These are phyloP conservation scores for Thelaira solivaga DNA, from an alignment of 2,888 invertebrate genomes.

Conservation along the genomic window DNA sequence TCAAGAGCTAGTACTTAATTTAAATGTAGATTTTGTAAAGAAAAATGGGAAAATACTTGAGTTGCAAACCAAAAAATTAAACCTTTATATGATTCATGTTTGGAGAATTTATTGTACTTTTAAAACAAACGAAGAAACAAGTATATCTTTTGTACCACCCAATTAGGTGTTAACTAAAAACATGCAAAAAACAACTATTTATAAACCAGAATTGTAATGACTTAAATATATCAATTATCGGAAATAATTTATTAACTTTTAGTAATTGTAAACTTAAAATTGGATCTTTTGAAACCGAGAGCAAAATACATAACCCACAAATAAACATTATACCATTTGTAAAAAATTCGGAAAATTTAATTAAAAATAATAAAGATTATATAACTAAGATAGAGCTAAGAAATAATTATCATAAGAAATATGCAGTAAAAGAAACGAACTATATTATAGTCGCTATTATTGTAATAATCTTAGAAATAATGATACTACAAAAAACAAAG, in stretches of 20 bases:
- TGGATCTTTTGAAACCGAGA: slow-evolving; percentile 21
- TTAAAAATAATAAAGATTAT: slow-evolving; percentile 14
- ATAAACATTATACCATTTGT: slow-evolving; percentile 14
- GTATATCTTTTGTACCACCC: slow-evolving; percentile 9
- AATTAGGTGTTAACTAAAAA: slow-evolving; percentile 5
- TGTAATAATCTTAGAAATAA: background rate
- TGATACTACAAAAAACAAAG: background rate
- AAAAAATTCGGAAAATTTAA: slow-evolving; percentile 20
- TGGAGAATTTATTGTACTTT: slow-evolving; percentile 19
- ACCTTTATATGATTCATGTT: background rate
- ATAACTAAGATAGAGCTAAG: background rate
- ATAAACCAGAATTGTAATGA: slow-evolving; percentile 29
- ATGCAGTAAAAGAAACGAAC: background rate
- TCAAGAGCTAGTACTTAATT: slow-evolving; percentile 22
- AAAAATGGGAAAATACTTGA: slow-evolving; percentile 11
- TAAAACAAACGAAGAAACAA: slow-evolving; percentile 16
- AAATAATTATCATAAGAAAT: background rate
- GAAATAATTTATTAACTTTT: slow-evolving; percentile 21
- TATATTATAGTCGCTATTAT: background rate
- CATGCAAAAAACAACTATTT: slow-evolving; percentile 1
- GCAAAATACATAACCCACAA: slow-evolving; percentile 4
- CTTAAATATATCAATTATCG: slow-evolving; percentile 14
- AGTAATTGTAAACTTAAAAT: slow-evolving; percentile 21
- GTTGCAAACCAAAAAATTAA: slow-evolving; percentile 15
- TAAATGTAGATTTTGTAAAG: slow-evolving; percentile 2